These are phyloP conservation scores for Coregonus clupeaformis DNA, from an alignment of 2,113 vertebrate genomes.

Conservation along the genomic window DNA sequence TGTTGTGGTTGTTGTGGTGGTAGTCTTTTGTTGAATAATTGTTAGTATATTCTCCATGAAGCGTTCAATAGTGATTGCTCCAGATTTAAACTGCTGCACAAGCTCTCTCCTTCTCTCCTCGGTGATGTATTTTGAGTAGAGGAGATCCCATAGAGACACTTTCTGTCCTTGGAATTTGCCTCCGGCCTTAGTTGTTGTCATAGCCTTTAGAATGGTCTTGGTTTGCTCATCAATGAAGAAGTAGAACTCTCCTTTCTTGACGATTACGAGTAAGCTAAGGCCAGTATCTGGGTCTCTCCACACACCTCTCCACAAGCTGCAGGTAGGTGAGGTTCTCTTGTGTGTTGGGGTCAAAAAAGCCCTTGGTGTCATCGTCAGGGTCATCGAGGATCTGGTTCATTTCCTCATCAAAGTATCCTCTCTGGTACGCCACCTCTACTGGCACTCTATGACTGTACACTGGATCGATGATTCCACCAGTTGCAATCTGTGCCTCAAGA, in stretches of 20 bases:
- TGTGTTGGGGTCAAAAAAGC: constrained; percentile 72
- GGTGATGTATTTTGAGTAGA: constrained; percentile 76
- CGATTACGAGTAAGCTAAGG: constrained; percentile 67
- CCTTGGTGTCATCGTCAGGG: constrained; percentile 39
- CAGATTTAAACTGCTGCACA: constrained; percentile 65
- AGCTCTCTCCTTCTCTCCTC: constrained; percentile 72
- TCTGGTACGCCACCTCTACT: constrained; percentile 50
- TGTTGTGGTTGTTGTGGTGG: constrained; percentile 44
- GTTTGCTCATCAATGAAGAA: constrained; percentile 66
- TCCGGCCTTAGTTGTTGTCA: constrained; percentile 44
- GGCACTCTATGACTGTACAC: constrained; percentile 68
- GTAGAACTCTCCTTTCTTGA: background rate
- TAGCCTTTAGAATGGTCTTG: constrained; percentile 69
- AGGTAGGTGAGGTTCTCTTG: constrained; percentile 72
- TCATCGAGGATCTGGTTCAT: constrained; percentile 48
- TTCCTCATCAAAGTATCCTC: constrained; percentile 58
- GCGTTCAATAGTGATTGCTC: constrained; percentile 41
- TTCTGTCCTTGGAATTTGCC: constrained; percentile 70
- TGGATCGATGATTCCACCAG: constrained; percentile 73
- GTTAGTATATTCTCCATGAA: constrained; percentile 42
- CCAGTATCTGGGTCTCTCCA: constrained; percentile 48
- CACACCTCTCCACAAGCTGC: constrained; percentile 71
- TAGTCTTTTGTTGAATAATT: constrained; percentile 60
- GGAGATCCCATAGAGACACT: constrained; percentile 79
- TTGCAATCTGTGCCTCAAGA: constrained; percentile 78